Base-by-base conservation (phyloP, 2,113 vertebrate genomes). In the Pipa parva region DNA sequence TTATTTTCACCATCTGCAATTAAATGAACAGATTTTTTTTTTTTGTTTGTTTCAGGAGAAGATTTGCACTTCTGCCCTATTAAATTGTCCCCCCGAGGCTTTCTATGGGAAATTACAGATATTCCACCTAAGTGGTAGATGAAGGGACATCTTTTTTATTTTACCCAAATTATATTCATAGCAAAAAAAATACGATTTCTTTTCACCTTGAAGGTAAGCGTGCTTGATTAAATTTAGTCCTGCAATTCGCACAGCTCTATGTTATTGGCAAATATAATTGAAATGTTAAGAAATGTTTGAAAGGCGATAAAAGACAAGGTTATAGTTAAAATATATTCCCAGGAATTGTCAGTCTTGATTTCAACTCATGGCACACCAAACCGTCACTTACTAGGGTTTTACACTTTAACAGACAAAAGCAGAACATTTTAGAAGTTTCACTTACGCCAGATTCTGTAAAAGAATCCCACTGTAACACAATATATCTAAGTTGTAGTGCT, bases 1-100 rank as follows among this genome's bases (percentile, higher is more conserved):
- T 89, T 87, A 86, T 88, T 90, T 83, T 83, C 83, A 82, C 72
- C 78, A 63, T 76, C 77, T 78, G 63, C 73, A 77, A 78, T 80
- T 76, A 88, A 82, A 77, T 76, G 33, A 63, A 73, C 78, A 75
- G 76, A 86, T 87, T 85, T 80, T 66, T 65, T 72, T 68, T 80
- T 85, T 87, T 87, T 85, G 80, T 66, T 65, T 72, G 70, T 80
- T 85, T 85, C 73, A 74, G 76, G 81, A 75, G 51, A 33, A 51
- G 49, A 78, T 81, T 84, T 72, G 77, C 76, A 72, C 74, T 86
- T 79, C 74, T 77, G 72, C 54, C 77, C 79, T 74, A 77, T 65
- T 56, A 79, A 78, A 69, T 69, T 52, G 48, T 50, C 29, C 65
- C 57, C 46, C 60, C 52, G 59, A 57, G 48, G 59, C 25, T 36